Evolutionary conservation across 2,797 vertebrate genomes (phyloP).

Genomic region (Pseudochromis fuscus): DNA sequence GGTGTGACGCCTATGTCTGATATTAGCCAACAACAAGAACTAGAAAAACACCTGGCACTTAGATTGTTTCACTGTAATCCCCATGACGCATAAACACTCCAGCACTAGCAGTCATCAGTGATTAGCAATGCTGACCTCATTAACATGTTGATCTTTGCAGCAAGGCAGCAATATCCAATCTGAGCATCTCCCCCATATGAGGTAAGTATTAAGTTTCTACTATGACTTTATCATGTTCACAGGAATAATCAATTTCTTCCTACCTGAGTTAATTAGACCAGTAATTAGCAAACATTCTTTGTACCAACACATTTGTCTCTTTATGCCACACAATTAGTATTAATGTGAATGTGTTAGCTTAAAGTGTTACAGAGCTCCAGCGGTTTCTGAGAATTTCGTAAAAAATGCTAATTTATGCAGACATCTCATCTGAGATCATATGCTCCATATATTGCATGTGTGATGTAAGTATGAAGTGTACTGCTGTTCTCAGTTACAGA

Average conservation of each 20-base stretch:
- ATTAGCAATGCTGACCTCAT: slow-evolving; percentile 4
- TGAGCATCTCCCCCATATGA: not conserved
- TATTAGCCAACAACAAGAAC: not conserved
- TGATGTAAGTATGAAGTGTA: not conserved
- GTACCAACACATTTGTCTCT: slow-evolving; percentile 2
- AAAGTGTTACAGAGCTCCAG: not conserved
- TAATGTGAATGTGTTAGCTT: slow-evolving; percentile 1
- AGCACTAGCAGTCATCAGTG: not conserved
- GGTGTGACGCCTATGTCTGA: not conserved
- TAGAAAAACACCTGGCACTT: too few relatives aligned
- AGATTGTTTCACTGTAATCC: too few relatives aligned
- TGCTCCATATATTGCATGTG: not conserved
- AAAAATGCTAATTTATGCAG: slow-evolving; percentile 8
- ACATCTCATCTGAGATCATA: not conserved
- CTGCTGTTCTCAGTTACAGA: not conserved
- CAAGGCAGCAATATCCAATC: not conserved
- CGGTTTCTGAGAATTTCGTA: not conserved
- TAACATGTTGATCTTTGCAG: not conserved
- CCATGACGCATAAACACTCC: not conserved
- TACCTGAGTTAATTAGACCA: slow-evolving; percentile 12
- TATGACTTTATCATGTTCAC: not conserved
- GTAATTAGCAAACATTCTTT: not conserved
- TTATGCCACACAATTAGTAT: not conserved
- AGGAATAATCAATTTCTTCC: not conserved
- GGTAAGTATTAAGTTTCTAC: not conserved